phyloP scores from a whole-genome alignment of 2,113 vertebrate genomes.

The Holacanthus passer region DNA sequence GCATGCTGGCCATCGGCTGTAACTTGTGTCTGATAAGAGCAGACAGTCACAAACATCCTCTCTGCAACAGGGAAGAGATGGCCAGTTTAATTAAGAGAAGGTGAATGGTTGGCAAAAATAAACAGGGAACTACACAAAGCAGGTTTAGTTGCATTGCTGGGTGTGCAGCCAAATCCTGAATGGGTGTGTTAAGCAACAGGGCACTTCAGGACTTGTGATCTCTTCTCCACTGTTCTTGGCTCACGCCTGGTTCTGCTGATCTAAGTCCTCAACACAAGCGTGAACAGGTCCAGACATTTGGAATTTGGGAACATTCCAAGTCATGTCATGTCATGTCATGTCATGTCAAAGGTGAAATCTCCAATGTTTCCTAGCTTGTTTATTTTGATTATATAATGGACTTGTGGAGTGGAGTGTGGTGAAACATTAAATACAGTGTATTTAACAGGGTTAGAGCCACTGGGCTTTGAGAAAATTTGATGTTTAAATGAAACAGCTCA shows the following conservation, averaged over 20 bases:
- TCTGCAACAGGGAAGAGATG: neutral
- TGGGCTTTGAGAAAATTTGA: neutral
- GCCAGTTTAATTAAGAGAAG: neutral
- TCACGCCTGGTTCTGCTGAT: neutral
- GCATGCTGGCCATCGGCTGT: slow-evolving; percentile 4
- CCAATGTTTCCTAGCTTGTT: neutral
- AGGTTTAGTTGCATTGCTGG: slow-evolving; percentile 44
- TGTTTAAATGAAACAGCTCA: neutral
- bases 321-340: too few relatives aligned
- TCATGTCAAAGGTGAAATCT: neutral
- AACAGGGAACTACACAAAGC: slow-evolving; percentile 8
- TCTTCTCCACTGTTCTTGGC: neutral
- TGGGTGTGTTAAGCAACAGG: slow-evolving; percentile 7
- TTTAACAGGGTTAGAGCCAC: neutral
- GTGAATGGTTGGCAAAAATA: slow-evolving; percentile 5
- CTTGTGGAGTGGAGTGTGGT: neutral
- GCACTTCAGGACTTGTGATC: slow-evolving; percentile 8
- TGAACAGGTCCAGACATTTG: slow-evolving; percentile 8
- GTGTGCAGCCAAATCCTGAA: slow-evolving; percentile 10
- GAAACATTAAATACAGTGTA: neutral
- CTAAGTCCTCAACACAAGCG: neutral
- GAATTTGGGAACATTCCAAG: neutral
- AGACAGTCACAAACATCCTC: slow-evolving; percentile 18
- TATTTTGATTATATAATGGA: neutral
- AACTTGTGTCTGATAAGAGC: slow-evolving; percentile 14